A percentile compares a stretch with the other conserved stretches of the same genome.
Evolutionary conservation across 1,140 invertebrate genomes (phyloP).

Genomic region (Lamellibrachia luymesi): DNA sequence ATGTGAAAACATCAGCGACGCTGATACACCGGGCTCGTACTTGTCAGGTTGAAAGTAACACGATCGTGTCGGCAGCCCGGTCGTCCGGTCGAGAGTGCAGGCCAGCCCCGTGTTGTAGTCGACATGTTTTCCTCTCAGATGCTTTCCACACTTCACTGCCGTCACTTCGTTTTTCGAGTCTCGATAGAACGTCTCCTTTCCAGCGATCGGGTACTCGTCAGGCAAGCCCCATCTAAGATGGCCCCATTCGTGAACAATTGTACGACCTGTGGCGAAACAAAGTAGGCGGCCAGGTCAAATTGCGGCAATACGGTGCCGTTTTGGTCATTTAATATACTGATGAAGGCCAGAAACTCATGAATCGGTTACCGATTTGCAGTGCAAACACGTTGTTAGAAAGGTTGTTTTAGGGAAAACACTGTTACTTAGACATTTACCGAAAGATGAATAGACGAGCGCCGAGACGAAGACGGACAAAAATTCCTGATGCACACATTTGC

Average conservation of each 20-base stretch:
- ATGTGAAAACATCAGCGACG: slow-evolving; percentile 4
- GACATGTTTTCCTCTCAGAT: not conserved
- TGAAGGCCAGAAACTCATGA: too few species aligned
- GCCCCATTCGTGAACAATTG: not conserved
- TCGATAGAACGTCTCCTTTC: not conserved
- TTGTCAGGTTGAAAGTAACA: not conserved
- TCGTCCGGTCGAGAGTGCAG: not conserved
- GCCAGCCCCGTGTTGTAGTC: not conserved
- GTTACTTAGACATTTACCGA: too few species aligned
- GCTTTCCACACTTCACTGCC: not conserved
- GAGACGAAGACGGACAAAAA: too few species aligned
- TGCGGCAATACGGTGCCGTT: too few species aligned
- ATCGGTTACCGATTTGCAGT: too few species aligned
- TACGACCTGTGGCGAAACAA: not conserved
- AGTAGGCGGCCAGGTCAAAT: not conserved
- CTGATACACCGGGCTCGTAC: not conserved
- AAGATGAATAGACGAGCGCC: too few species aligned
- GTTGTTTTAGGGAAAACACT: too few species aligned
- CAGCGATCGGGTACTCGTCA: not conserved
- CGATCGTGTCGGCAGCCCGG: not conserved
- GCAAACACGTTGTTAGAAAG: too few species aligned
- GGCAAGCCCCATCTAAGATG: not conserved
- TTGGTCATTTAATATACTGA: too few species aligned
- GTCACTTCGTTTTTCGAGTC: not conserved
- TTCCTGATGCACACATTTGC: not conserved